Conservation (phyloP, 2,888 invertebrate genomes). For the Blastobasis lacticolella region DNA sequence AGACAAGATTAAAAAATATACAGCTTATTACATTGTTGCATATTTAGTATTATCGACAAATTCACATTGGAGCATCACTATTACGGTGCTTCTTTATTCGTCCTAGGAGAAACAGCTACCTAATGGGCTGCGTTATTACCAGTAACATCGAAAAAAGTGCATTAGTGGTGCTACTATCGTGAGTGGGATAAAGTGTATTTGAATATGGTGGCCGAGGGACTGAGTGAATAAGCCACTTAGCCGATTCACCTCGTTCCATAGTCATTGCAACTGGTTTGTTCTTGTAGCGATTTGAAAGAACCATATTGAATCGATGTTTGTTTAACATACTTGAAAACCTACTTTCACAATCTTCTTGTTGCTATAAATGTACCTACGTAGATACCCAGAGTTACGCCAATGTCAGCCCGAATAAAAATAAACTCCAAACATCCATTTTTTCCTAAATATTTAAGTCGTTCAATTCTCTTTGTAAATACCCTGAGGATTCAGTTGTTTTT, state of each 20-base stretch:
- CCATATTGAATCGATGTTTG: no score
- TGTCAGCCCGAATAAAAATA: no score
- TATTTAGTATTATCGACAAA: no score
- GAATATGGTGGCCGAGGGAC: constrained; percentile 65
- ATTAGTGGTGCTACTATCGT: constrained; percentile 48
- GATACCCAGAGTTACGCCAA: no score
- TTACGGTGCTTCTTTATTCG: constrained; percentile 36
- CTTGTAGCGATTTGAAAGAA: constrained; percentile 1
- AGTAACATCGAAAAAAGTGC: constrained; percentile 60
- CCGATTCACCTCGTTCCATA: constrained; percentile 56
- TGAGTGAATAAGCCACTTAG: constrained; percentile 61
- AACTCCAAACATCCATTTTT: not conserved
- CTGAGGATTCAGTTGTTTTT: no score
- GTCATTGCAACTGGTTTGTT: constrained; percentile 52
- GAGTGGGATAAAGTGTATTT: constrained; percentile 66
- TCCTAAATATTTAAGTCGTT: no score
- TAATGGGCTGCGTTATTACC: constrained; percentile 63
- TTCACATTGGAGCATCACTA: constrained; percentile 24
- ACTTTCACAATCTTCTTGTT: no score
- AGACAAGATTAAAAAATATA: no score
- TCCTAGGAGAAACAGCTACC: constrained; percentile 20
- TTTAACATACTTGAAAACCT: no score
- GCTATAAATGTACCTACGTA: no score
- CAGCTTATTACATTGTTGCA: no score
- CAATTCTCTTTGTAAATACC: no score